A percentile compares a stretch with the other conserved stretches of the same genome.
phyloP scores from a whole-genome alignment of 2,113 vertebrate genomes.

The Lophotis ruficrista region DNA sequence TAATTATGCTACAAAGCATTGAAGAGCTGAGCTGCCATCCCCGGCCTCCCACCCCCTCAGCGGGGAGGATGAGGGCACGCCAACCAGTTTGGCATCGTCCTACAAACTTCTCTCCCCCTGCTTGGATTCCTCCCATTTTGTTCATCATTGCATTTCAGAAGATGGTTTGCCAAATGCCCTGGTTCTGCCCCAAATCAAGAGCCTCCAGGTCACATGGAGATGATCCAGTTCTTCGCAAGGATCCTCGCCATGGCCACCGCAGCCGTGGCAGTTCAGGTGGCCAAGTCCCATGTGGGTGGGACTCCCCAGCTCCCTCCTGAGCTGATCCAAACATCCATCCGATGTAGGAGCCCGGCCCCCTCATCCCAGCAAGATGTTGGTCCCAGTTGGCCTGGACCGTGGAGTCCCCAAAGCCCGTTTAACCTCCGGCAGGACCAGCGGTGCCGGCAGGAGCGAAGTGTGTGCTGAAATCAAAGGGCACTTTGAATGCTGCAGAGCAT shows the following conservation, averaged over 20 bases:
- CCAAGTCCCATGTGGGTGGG: fast-evolving
- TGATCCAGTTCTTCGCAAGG: fast-evolving
- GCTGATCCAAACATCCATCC: not conserved
- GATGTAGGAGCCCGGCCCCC: not conserved
- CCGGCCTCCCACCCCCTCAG: fast-evolving
- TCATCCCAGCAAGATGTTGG: not conserved
- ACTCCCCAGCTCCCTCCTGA: not conserved
- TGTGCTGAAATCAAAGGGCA: not conserved
- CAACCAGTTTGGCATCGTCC: fast-evolving
- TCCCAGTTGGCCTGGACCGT: not conserved
- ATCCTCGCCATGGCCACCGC: fast-evolving
- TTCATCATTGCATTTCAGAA: not conserved
- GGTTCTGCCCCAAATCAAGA: not conserved
- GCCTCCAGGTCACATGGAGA: not conserved
- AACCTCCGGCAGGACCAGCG: not conserved
- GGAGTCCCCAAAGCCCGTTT: fast-evolving
- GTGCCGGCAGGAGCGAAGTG: fast-evolving
- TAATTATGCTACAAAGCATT: not conserved
- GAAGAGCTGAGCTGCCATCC: not conserved
- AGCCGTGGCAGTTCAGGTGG: fast-evolving
- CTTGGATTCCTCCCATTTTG: constrained; percentile 4
- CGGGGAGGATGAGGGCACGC: fast-evolving
- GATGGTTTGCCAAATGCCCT: not conserved
- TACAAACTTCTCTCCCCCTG: not conserved
- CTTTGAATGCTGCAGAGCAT: not conserved